Percentiles rank a stretch among this genome's conserved stretches.
These are phyloP conservation scores for Anoplius nigerrimus DNA, from an alignment of 2,888 invertebrate genomes.

Conservation along the genomic window DNA sequence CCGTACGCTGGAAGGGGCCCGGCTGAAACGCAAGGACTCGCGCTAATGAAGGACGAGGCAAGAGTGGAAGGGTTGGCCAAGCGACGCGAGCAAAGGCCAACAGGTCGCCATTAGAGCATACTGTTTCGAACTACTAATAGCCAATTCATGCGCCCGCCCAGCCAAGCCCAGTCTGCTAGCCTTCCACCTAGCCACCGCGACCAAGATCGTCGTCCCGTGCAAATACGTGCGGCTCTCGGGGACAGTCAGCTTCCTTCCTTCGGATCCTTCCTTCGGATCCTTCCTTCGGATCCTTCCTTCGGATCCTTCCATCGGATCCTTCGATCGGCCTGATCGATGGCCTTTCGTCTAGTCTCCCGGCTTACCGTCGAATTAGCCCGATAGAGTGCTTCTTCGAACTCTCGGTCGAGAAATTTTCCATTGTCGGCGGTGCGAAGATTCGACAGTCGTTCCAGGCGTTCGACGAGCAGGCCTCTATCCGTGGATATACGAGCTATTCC, in stretches of 20 bases:
- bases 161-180: constrained; percentile 39
- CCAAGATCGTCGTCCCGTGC: constrained; percentile 51
- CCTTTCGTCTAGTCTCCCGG: too few species aligned
- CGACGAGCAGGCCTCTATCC: constrained; percentile 45
- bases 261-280: too few species aligned
- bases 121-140: constrained; percentile 76
- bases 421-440: constrained; percentile 25
- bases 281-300: too few species aligned
- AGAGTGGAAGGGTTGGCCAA: constrained; percentile 55
- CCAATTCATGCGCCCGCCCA: constrained; percentile 74
- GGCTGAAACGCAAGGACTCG: constrained; percentile 57
- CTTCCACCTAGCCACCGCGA: constrained; percentile 39
- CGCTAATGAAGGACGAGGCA: constrained; percentile 65
- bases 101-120: constrained; percentile 74
- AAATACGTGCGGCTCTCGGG: constrained; percentile 41
- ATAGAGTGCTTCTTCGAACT: too few species aligned
- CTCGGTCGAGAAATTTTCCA: too few species aligned
- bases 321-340: neutral
- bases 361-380: too few species aligned
- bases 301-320: too few species aligned
- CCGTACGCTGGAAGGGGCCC: constrained; percentile 35
- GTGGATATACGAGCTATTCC: constrained; percentile 56
- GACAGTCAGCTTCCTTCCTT: neutral
- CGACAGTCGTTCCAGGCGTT: constrained; percentile 50
- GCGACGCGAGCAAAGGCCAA: constrained; percentile 73